These are phyloP conservation scores for Listronotus oregonensis DNA, from an alignment of 1,140 invertebrate genomes.

Conservation along the genomic window DNA sequence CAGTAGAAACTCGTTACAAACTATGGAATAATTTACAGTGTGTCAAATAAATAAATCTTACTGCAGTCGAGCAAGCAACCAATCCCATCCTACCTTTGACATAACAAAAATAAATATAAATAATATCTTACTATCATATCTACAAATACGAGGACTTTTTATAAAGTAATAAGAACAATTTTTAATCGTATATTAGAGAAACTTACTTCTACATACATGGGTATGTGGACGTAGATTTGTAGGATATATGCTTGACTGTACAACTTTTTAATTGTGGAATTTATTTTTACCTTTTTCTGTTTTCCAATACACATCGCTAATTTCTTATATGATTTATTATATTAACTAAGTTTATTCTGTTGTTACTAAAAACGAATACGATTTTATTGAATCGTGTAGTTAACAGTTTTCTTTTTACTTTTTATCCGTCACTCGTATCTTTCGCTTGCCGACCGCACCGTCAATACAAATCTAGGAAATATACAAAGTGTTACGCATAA, in stretches of 20 bases:
- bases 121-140: not conserved
- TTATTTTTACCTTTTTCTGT: too few relatives aligned
- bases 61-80: constrained; percentile 15
- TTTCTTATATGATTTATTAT: too few relatives aligned
- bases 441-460: constrained; percentile 12
- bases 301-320: too few relatives aligned
- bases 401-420: too few relatives aligned
- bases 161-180: constrained; percentile 11
- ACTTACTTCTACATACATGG: too few relatives aligned
- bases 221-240: too few relatives aligned
- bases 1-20: constrained; percentile 44
- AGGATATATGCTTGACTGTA: too few relatives aligned
- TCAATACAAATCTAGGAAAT: constrained; percentile 23
- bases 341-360: too few relatives aligned
- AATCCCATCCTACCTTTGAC: not conserved
- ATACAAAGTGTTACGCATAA: constrained; percentile 17
- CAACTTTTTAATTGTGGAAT: too few relatives aligned
- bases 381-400: too few relatives aligned
- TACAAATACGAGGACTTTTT: not conserved
- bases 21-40: constrained; percentile 50
- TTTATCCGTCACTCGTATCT: not conserved
- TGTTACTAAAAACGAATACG: too few relatives aligned
- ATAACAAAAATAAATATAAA: constrained; percentile 18
- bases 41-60: constrained; percentile 43
- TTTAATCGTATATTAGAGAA: not conserved